A percentile compares a stretch with the other conserved stretches of the same genome.
Evolutionary conservation across 1,140 invertebrate species (phyloP).

Genomic region (Euschistus heros): DNA sequence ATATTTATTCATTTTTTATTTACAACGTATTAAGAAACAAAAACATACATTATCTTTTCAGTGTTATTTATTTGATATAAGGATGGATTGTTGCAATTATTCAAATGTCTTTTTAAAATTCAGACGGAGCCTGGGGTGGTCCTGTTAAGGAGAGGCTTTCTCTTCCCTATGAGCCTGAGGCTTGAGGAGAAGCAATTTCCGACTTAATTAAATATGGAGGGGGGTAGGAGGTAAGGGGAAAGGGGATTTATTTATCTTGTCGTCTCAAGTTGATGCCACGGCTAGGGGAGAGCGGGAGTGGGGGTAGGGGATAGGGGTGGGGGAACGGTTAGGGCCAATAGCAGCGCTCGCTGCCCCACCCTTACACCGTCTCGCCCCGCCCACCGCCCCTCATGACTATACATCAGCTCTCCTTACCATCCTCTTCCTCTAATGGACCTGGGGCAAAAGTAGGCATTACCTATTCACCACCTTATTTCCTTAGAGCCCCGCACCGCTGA

Average conservation of each 20-base stretch:
- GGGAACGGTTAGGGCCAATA: background rate
- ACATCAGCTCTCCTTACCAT: background rate
- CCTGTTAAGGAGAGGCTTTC: conserved; percentile 5
- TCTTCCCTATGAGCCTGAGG: background rate
- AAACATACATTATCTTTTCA: too few species aligned
- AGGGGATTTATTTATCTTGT: conserved; percentile 3
- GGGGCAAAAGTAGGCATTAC: conserved; percentile 3
- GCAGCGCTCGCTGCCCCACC: background rate
- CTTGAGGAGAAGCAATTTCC: conserved; percentile 16
- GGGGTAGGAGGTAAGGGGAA: background rate
- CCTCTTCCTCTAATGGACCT: background rate
- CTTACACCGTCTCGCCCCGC: background rate
- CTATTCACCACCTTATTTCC: conserved; percentile 21
- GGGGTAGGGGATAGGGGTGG: conserved; percentile 7
- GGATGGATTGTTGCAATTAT: background rate
- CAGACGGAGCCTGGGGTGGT: conserved; percentile 2
- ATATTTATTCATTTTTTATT: too few species aligned
- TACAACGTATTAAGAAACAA: too few species aligned
- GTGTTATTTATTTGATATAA: too few species aligned
- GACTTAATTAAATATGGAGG: conserved; percentile 21
- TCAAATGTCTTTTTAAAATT: conserved; percentile 16
- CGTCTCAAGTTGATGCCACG: background rate
- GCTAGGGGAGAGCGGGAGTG: background rate
- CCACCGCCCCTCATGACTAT: conserved; percentile 7
- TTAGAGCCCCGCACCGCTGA: background rate